Percentiles rank a stretch among this genome's conserved stretches.
These are phyloP conservation scores for Diarsia brunnea DNA, from an alignment of 2,888 invertebrate genomes.

Conservation along the genomic window DNA sequence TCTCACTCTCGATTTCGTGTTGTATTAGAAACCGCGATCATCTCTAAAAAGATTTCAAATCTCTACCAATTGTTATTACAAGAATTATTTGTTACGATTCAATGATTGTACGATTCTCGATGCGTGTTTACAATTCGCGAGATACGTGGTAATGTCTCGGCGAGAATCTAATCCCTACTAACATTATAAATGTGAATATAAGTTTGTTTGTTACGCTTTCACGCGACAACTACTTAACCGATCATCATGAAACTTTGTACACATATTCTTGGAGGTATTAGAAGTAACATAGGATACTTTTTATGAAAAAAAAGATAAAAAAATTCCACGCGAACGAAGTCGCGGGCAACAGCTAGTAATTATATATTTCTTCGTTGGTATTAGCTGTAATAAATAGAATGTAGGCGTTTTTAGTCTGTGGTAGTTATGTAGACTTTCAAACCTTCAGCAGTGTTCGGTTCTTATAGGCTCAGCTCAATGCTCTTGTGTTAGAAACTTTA, in stretches of 20 bases:
- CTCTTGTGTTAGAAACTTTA: neutral
- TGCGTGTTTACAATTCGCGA: slow-evolving; percentile 30
- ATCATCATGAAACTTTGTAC: too few species aligned
- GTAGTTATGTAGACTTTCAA: neutral
- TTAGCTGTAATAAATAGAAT: neutral
- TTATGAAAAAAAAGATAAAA: too few species aligned
- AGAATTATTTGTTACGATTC: slow-evolving; percentile 34
- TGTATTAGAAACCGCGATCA: neutral
- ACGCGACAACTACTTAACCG: too few species aligned
- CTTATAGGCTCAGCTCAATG: neutral
- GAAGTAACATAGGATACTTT: too few species aligned
- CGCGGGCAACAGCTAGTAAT: too few species aligned
- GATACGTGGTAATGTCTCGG: neutral
- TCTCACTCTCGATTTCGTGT: neutral
- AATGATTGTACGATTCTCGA: slow-evolving; percentile 27
- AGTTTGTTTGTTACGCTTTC: too few species aligned
- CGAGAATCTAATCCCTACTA: too few species aligned
- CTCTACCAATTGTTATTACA: neutral
- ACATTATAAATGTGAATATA: too few species aligned
- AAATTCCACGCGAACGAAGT: too few species aligned
- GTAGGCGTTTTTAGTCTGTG: neutral
- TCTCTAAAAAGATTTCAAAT: slow-evolving; percentile 7
- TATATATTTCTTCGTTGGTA: slow-evolving; percentile 8
- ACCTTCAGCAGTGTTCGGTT: neutral
- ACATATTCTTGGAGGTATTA: too few species aligned